Conservation (phyloP, 1,140 invertebrate species). For the Gryon sp. region DNA sequence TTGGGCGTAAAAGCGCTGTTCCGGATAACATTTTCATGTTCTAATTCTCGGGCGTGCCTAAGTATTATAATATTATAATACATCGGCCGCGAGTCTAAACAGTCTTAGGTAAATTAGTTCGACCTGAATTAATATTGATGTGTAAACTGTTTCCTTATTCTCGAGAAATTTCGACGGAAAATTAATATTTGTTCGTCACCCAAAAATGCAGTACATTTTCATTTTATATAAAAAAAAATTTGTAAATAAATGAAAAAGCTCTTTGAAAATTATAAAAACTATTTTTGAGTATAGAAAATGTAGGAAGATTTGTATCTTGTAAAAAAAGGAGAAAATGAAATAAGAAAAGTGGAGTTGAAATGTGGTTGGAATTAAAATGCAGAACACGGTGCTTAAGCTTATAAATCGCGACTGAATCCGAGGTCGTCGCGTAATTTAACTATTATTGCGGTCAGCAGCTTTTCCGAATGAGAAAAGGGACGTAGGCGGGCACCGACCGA, state of each 20-base stretch:
- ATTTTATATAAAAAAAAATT: no score
- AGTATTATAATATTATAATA: constrained; percentile 46
- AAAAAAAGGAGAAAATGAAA: no score
- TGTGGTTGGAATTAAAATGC: constrained; percentile 33
- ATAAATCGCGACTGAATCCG: constrained; percentile 27
- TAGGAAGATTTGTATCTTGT: no score
- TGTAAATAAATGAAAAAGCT: no score
- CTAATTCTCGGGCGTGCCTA: constrained; percentile 30
- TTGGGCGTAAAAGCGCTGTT: constrained; percentile 42
- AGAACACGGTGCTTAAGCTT: constrained; percentile 31
- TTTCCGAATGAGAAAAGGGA: constrained; percentile 32
- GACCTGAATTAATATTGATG: neutral
- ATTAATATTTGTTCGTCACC: no score
- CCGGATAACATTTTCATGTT: constrained; percentile 44
- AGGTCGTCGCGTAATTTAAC: constrained; percentile 26
- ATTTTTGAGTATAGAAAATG: no score
- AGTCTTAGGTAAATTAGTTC: constrained; percentile 4
- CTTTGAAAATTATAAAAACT: no score
- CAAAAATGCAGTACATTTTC: no score
- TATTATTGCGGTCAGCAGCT: constrained; percentile 44
- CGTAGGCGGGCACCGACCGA: constrained; percentile 6
- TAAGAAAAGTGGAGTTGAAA: no score
- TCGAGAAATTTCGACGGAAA: neutral
- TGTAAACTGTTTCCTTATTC: no score
- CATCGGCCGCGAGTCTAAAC: neutral